Base-by-base conservation (phyloP, 2,797 vertebrate genomes). In the Lepilemur septentrionalis region DNA sequence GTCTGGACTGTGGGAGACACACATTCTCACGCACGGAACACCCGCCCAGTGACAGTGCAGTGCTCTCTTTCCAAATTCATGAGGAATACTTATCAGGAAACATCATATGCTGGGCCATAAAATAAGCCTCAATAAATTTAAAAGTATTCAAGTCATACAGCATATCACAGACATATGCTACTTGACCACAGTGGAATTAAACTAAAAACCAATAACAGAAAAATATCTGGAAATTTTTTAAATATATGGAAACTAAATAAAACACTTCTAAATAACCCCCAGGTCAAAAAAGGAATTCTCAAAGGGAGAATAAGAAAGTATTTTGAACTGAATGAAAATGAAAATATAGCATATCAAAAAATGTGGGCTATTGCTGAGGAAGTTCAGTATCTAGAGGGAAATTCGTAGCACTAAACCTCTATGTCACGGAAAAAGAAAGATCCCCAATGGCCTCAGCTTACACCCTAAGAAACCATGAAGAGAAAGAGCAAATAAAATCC, bases 11-110 rank as follows among this genome's bases (percentile, higher is more conserved):
- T 0, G 1, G 59, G 13, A 11, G 20, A 5, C 41, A 14, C 30
- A 15, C 0, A 0, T 14, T 13, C 0, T 2, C 14, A 10, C 22
- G 12, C 48, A 4, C 0, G 22, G 25, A 20, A 28, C 17, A 3
- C 25, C 20, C 7, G 35, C 35, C 32, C 38, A 15, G 48, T 23
- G 55, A 35, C 2, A 52, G 15, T 6, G 11, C 22, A 3, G n/a
- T 28, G 52, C 23, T 41, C 4, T 48, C n/a, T n/a, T 32, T 69
- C 32, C 67, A 81, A 65, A 57, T 15, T 11, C 32, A 20, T 5
- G 8, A 63, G 30, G 61, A n/a, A 61, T 32, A 59, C 15, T 12
- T 17, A 23, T 3, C 43, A 69, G 52, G 38, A 25, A 84, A 70
- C 25, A 6, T 10, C 59, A 32, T 5, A 18, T 32, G 61, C 79